phyloP scores from a whole-genome alignment of 37 sponge, comb jelly and placozoan genomes.

The Spongia lamella region DNA sequence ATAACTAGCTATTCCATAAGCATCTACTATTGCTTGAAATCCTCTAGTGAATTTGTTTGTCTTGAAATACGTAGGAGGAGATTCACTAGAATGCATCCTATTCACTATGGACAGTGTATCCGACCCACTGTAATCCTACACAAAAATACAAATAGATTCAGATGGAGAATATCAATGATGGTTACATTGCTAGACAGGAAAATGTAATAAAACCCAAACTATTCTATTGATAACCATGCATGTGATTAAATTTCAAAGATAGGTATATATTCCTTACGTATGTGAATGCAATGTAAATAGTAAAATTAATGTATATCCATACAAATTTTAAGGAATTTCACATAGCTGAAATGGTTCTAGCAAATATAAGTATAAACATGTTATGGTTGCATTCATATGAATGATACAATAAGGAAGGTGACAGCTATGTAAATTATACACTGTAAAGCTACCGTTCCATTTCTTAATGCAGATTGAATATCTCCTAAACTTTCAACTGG shows the following conservation, averaged over 20 bases:
- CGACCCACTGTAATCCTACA: slow-evolving; percentile 62
- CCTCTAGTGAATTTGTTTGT: slow-evolving; percentile 79
- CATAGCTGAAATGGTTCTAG: background rate
- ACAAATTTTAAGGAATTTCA: background rate
- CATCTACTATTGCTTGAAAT: slow-evolving; percentile 86
- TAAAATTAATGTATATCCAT: background rate
- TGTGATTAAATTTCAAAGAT: no score
- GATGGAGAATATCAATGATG: no score
- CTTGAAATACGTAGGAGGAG: slow-evolving; percentile 72
- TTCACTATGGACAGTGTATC: slow-evolving; percentile 78
- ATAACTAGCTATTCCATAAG: slow-evolving; percentile 79
- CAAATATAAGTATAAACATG: background rate
- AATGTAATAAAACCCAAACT: no score
- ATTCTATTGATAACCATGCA: no score
- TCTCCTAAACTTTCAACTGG: slow-evolving; percentile 58
- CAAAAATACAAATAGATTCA: no score
- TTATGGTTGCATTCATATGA: background rate
- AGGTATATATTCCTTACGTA: no score
- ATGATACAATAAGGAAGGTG: background rate
- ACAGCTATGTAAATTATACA: background rate
- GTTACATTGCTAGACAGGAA: no score
- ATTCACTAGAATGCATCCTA: slow-evolving; percentile 42
- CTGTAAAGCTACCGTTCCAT: slow-evolving; percentile 70
- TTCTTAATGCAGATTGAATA: slow-evolving; percentile 67
- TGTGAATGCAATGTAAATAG: background rate